Percentiles rank a stretch among this genome's conserved stretches.
These are phyloP conservation scores for Axis porcinus DNA, from an alignment of 2,113 vertebrate species.

Conservation along the genomic window DNA sequence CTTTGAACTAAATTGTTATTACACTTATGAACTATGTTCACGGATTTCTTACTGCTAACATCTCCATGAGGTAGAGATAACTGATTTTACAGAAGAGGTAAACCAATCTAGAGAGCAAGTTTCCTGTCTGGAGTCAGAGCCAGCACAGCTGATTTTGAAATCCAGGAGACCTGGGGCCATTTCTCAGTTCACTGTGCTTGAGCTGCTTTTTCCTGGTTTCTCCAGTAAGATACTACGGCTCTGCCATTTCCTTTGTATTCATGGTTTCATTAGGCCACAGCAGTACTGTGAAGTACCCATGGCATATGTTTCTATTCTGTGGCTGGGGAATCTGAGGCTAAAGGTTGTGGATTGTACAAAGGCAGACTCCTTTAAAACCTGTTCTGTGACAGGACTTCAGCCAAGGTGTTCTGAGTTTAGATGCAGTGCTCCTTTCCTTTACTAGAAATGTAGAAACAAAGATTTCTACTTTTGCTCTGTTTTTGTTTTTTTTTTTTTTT, in stretches of 20 bases:
- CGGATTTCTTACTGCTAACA: neutral
- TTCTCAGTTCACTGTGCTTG: neutral
- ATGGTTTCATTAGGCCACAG: neutral
- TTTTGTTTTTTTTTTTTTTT: neutral
- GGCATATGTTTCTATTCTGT: neutral
- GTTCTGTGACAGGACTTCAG: neutral
- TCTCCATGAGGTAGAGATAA: neutral
- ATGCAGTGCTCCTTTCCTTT: neutral
- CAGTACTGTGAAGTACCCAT: neutral
- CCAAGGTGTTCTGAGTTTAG: neutral
- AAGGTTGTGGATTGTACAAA: neutral
- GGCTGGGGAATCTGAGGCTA: neutral
- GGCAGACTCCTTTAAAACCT: neutral
- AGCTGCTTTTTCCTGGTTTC: neutral
- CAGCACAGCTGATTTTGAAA: neutral
- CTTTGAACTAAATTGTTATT: conserved; percentile 22
- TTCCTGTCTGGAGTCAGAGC: neutral
- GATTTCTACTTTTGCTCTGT: neutral
- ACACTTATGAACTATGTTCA: neutral
- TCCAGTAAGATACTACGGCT: neutral
- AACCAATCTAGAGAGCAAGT: neutral
- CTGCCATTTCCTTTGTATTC: neutral
- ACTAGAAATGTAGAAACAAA: neutral
- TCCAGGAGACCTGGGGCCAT: neutral
- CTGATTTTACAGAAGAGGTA: neutral